Percentiles rank a stretch among this genome's conserved stretches.
Evolutionary conservation across 2,113 vertebrate genomes (phyloP).

Genomic region (Thomomys bottae): DNA sequence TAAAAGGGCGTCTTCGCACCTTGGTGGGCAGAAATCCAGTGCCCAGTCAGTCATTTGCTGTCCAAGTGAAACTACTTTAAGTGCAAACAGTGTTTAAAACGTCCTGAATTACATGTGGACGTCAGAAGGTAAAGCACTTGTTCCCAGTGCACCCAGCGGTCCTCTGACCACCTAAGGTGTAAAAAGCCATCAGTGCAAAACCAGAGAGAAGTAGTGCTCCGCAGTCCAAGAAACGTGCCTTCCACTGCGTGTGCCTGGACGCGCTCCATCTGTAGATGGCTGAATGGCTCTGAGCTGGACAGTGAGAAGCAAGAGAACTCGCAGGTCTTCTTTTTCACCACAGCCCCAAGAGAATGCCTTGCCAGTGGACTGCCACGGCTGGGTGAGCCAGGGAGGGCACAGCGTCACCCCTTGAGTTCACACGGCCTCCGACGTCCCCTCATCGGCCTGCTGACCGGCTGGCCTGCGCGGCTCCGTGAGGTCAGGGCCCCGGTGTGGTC

Average conservation of each 20-base stretch:
- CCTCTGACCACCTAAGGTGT: conserved; percentile 83
- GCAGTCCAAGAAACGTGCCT: conserved; percentile 77
- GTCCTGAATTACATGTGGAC: conserved; percentile 90
- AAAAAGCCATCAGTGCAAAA: conserved; percentile 94
- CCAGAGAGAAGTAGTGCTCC: conserved; percentile 86
- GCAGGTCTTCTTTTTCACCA: conserved; percentile 81
- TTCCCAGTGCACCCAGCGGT: conserved; percentile 87
- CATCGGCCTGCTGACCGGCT: neutral
- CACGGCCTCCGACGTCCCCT: neutral
- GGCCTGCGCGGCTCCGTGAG: conserved; percentile 87
- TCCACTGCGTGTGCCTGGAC: conserved; percentile 80
- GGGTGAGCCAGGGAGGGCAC: conserved; percentile 75
- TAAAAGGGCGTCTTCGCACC: conserved; percentile 90
- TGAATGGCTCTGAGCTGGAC: conserved; percentile 83
- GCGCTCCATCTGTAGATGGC: conserved; percentile 76
- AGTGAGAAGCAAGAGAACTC: conserved; percentile 85
- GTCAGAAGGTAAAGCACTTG: conserved; percentile 87
- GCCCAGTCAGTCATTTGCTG: conserved; percentile 90
- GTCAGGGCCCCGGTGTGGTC: conserved; percentile 89
- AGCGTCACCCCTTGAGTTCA: fast-evolving
- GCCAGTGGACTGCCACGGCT: conserved; percentile 67
- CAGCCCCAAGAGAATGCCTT: conserved; percentile 81
- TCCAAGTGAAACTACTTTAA: conserved; percentile 92
- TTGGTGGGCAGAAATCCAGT: conserved; percentile 86
- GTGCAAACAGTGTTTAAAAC: conserved; percentile 92